Conservation (phyloP, 2,797 vertebrate species). For the Mus spretus region DNA sequence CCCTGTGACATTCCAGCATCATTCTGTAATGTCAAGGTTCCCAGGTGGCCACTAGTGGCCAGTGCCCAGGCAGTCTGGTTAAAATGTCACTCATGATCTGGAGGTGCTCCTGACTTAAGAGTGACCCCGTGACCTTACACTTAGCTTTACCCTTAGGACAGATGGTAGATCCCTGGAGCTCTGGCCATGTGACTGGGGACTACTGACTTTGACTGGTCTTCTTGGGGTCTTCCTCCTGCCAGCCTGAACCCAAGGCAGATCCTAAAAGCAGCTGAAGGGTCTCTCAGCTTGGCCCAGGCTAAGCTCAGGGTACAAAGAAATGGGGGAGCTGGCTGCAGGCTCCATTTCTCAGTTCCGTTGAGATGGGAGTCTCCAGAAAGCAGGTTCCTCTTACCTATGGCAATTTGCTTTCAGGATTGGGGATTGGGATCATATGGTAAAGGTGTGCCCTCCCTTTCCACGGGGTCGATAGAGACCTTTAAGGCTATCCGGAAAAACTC, state of each 20-base stretch:
- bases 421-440: accelerated
- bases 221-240: accelerated
- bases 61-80: not conserved
- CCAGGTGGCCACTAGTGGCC: not conserved
- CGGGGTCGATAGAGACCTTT: not conserved
- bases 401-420: not conserved
- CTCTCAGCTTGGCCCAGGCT: accelerated
- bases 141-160: not conserved
- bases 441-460: not conserved
- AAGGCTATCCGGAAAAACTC: not conserved
- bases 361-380: not conserved
- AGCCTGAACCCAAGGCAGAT: not conserved
- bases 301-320: not conserved
- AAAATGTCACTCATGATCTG: not conserved
- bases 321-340: accelerated
- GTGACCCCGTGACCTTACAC: not conserved
- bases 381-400: not conserved
- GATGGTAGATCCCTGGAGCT: not conserved
- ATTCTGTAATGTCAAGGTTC: not conserved
- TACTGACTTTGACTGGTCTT: accelerated
- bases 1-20: not conserved
- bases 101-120: not conserved
- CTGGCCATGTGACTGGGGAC: not conserved
- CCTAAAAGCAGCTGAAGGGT: not conserved
- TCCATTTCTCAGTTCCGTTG: not conserved